Base-by-base conservation (phyloP, 2,797 vertebrate species). In the Sebastes minor region DNA sequence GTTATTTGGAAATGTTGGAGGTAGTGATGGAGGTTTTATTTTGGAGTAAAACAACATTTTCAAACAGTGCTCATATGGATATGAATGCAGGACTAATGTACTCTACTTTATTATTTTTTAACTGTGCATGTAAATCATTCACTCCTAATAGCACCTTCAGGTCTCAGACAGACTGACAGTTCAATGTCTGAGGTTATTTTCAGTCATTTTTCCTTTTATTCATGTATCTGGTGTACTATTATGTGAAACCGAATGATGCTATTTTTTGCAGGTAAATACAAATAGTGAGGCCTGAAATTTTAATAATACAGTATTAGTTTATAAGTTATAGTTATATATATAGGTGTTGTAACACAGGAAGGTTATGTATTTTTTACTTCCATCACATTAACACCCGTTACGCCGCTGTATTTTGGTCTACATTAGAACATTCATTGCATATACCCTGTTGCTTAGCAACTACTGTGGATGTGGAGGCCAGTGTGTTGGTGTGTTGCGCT, bases 401-500 rank as follows among this genome's bases (percentile, higher is more conserved):
- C 66, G 59, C 60, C 49, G 32, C 76, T 80, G 81, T 85, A 73
- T 82, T 84, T 86, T 89, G 79, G 65, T 86, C 60, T 18, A 55
- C 61, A 89, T 56, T 59, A 75, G 56, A 84, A 85, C 84, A 81
- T 55, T 65, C 67, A 79, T 33, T 77, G 76, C 70, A 1, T 90
- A 25, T 79, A 78, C 46, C 52, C 80, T 87, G 94, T 94, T 94
- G 92, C 94, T 84, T 84, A 90, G 94, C 89, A 94, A 94, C 94
- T 72, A 53, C 74, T 72, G 80, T 89, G 84, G 85, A 82, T 52
- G 84, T 85, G 69, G 82, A 89, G 83, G 66, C 82, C 76, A 66
- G 10, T 38, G 83, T 84, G 84, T 84, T 73, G 59, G 67, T 87
- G 88, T 88, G 78, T 74, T 83, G 53, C 74, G 57, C 59, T 25